Evolutionary conservation across 2,888 invertebrate species (phyloP).

Genomic region (Zygogramma bicolorata): DNA sequence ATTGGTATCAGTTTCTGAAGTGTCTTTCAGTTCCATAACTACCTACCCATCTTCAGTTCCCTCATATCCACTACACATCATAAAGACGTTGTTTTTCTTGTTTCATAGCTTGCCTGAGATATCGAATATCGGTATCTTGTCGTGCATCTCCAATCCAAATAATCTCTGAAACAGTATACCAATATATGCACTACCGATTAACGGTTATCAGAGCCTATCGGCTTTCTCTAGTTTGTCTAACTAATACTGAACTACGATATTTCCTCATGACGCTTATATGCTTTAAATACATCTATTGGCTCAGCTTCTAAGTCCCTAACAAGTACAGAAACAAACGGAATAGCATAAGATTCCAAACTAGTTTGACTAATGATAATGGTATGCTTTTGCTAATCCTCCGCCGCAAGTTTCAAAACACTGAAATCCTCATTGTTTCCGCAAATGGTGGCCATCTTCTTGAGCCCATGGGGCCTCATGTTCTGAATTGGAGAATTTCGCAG

Average conservation of each 20-base stretch:
- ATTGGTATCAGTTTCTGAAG: no score
- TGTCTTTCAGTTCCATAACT: no score
- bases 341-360: slow-evolving; percentile 39
- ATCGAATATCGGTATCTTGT: no score
- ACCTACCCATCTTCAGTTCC: no score
- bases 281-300: slow-evolving; percentile 19
- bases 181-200: not conserved
- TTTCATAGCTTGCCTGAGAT: no score
- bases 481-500: not conserved
- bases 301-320: slow-evolving; percentile 23
- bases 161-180: not conserved
- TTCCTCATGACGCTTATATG: not conserved
- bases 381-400: slow-evolving; percentile 46
- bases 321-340: slow-evolving; percentile 34
- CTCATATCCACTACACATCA: no score
- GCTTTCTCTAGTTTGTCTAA: not conserved
- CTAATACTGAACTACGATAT: not conserved
- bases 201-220: not conserved
- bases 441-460: slow-evolving; percentile 38
- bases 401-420: slow-evolving; percentile 53
- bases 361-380: slow-evolving; percentile 47
- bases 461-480: not conserved
- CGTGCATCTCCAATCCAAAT: not conserved
- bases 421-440: slow-evolving; percentile 43
- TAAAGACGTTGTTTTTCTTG: no score